phyloP scores from a whole-genome alignment of 2,888 invertebrate genomes.

The Zaprionus lineosus region DNA sequence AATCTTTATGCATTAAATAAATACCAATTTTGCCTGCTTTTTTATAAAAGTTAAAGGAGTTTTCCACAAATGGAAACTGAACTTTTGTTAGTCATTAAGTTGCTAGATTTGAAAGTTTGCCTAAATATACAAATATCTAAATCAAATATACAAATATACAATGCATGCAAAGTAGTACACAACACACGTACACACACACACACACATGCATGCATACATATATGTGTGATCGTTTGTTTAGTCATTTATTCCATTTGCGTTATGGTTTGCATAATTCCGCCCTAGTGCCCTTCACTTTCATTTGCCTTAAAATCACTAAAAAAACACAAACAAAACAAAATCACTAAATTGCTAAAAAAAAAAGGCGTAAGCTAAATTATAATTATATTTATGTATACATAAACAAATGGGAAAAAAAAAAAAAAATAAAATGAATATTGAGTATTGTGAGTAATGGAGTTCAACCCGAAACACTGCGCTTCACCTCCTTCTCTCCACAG shows the following conservation, averaged over 20 bases:
- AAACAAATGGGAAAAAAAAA: slow-evolving; percentile 33
- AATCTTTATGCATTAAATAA: slow-evolving; percentile 47
- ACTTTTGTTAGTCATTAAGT: slow-evolving; percentile 60
- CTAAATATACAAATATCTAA: slow-evolving; percentile 49
- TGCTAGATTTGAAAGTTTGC: slow-evolving; percentile 66
- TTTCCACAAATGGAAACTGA: background rate
- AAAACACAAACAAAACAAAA: too few species aligned
- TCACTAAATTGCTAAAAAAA: slow-evolving; percentile 61
- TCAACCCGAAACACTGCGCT: slow-evolving; percentile 2
- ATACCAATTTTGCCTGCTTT: slow-evolving; percentile 73
- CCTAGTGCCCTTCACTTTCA: slow-evolving; percentile 80
- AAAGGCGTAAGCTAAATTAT: slow-evolving; percentile 64
- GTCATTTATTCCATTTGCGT: slow-evolving; percentile 54
- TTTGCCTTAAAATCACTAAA: slow-evolving; percentile 81
- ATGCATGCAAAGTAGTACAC: slow-evolving; percentile 13
- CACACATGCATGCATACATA: slow-evolving; percentile 24
- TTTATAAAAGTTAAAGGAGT: slow-evolving; percentile 17
- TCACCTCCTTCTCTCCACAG: background rate
- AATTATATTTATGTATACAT: slow-evolving; percentile 56
- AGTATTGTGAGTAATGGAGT: slow-evolving; percentile 47
- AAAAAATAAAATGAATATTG: slow-evolving; percentile 36
- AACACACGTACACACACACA: slow-evolving; percentile 3
- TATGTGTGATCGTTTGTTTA: slow-evolving; percentile 38
- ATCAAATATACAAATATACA: slow-evolving; percentile 60
- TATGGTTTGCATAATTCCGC: slow-evolving; percentile 64